Evolutionary conservation across 2,797 vertebrate species (phyloP), one percentile per base, ranked within the genome.

Genomic region (Antrozous pallidus): DNA sequence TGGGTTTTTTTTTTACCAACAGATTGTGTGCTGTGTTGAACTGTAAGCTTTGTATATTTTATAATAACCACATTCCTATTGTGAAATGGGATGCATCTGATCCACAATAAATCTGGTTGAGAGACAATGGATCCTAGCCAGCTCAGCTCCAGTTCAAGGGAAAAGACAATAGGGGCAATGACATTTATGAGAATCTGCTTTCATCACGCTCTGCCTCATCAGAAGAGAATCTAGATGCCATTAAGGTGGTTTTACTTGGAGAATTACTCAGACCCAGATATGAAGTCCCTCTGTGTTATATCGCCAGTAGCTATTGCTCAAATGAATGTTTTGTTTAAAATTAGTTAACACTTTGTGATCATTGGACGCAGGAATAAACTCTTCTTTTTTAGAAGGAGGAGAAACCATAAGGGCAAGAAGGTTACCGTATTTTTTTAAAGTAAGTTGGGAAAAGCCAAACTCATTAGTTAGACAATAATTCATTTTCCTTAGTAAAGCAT

Each of bases 111-210:
- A 98, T 98, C 98, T 98, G 96, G 97, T 97, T 95, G 98, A 97
- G 97, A 98, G 96, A 98, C 96, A 96, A 83, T 98, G 97, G 96
- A 96, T 91, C 96, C 96, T 94, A 97, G 98, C 97, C 97, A 98
- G 96, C 77, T 96, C 97, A 97, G 96, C 95, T 96, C 95, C 89
- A 94, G 97, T 98, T 98, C 97, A 98, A 98, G 97, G 96, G 96
- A 98, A 97, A 95, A 95, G 96, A 98, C 97, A 98, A 97, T 96
- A 95, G 14, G 2, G 95, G 95, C 98, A 98, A 10, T 94, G 96
- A 98, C 97, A 96, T 98, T 98, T 97, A 97, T 98, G 97, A 98
- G 97, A 98, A 98, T 97, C 96, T 97, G 94, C 97, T 98, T 98
- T 98, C 97, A 95, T 98, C 0, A 91, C 63, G 47, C 90, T 82